Conservation (phyloP, 2,113 vertebrate species). For the Aepyceros melampus region DNA sequence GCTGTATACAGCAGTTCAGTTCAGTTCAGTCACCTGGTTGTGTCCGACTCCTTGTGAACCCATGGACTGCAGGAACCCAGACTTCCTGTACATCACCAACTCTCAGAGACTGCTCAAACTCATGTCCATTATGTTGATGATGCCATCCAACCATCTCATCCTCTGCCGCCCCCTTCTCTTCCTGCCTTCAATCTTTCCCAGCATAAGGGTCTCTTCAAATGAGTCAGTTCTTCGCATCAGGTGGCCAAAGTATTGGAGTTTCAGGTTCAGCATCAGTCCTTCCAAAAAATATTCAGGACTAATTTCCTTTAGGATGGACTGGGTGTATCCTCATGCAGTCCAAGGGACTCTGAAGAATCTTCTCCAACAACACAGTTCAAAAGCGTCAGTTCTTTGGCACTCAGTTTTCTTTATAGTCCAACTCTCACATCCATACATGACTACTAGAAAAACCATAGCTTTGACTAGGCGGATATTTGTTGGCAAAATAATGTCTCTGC, state of each 20-base stretch:
- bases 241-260: background rate
- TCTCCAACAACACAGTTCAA: background rate
- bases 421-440: background rate
- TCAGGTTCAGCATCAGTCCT: background rate
- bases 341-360: background rate
- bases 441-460: background rate
- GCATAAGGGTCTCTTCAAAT: background rate
- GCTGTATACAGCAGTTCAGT: background rate
- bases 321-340: background rate
- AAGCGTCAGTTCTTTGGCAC: background rate
- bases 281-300: background rate
- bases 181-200: background rate
- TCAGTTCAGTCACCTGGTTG: background rate
- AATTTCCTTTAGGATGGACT: background rate
- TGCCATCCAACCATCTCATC: background rate
- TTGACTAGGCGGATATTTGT: background rate
- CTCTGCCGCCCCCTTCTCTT: background rate
- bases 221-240: background rate
- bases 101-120: background rate
- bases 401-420: background rate
- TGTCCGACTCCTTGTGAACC: background rate
- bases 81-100: background rate
- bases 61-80: background rate
- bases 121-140: background rate
- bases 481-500: background rate